Evolutionary conservation across 2,888 invertebrate genomes (phyloP).

Genomic region (Drosophila sordidula): DNA sequence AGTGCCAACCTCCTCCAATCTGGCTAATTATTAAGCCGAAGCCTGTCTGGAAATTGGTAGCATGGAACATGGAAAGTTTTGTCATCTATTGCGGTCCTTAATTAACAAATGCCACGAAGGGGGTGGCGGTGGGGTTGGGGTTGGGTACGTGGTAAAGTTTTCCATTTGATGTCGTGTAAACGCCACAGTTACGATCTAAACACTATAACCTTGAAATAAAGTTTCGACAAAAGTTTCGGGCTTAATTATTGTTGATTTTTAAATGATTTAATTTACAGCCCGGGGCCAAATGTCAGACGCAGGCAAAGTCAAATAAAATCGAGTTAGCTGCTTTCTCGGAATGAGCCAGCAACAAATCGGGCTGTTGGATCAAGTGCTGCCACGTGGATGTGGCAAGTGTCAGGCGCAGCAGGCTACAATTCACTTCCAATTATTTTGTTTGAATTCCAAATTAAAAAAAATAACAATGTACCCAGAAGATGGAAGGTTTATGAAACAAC

Average conservation of each 20-base stretch:
- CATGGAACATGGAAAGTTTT: slow-evolving; percentile 56
- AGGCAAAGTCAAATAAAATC: slow-evolving; percentile 40
- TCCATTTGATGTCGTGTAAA: slow-evolving; percentile 76
- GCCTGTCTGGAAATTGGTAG: slow-evolving; percentile 18
- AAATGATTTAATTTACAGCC: slow-evolving; percentile 70
- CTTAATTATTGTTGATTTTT: slow-evolving; percentile 75
- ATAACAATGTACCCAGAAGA: neutral
- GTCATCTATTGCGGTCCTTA: slow-evolving; percentile 53
- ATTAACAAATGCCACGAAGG: slow-evolving; percentile 39
- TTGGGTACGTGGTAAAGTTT: slow-evolving; percentile 55
- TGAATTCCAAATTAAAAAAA: neutral
- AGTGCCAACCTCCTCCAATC: neutral
- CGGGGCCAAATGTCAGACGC: slow-evolving; percentile 58
- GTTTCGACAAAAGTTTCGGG: slow-evolving; percentile 60
- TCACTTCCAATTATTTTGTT: neutral
- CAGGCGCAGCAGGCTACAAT: slow-evolving; percentile 3
- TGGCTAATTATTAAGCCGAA: slow-evolving; percentile 57
- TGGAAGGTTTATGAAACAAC: neutral
- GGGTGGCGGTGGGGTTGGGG: neutral
- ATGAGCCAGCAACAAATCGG: neutral
- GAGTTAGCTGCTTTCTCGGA: slow-evolving; percentile 3
- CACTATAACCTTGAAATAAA: slow-evolving; percentile 42
- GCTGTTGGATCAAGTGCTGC: neutral
- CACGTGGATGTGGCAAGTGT: slow-evolving; percentile 1
- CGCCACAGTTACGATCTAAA: slow-evolving; percentile 59